Evolutionary conservation across 2,888 invertebrate species (phyloP).

Genomic region (Chironomus tentans): DNA sequence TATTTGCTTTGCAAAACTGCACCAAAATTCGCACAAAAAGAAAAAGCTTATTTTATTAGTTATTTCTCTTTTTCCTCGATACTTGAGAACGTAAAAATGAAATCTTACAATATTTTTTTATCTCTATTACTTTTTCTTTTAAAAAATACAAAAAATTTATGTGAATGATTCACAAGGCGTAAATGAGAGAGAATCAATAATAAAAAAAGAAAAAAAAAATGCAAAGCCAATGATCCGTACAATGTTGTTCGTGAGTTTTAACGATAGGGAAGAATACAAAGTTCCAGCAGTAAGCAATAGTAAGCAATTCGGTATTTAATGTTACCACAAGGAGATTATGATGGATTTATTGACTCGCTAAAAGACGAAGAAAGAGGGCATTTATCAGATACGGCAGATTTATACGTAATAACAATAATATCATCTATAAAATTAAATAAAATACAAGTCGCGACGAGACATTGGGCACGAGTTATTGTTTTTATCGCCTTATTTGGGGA

Average conservation of each 20-base stretch:
- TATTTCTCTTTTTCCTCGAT: background rate
- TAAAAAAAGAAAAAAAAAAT: background rate
- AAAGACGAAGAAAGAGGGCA: background rate
- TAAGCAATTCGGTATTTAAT: background rate
- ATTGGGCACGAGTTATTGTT: constrained; percentile 25
- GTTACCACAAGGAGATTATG: constrained; percentile 20
- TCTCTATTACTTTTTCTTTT: background rate
- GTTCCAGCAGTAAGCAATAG: too few species aligned
- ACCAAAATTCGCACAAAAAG: too few species aligned
- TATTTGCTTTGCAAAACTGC: too few species aligned
- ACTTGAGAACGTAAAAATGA: constrained; percentile 14
- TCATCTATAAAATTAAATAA: too few species aligned
- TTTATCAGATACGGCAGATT: background rate
- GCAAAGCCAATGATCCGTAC: background rate
- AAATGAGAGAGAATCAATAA: background rate
- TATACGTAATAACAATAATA: background rate
- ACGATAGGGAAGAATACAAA: too few species aligned
- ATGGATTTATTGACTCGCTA: constrained; percentile 25
- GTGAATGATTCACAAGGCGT: background rate
- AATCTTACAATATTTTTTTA: constrained; percentile 18
- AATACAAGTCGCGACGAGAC: background rate
- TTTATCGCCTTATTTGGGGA: constrained; percentile 27
- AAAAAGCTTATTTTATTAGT: background rate
- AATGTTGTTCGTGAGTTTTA: background rate
- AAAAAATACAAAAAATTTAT: background rate